Conservation (phyloP, 2,113 vertebrate genomes). For the Herpailurus yagouaroundi region DNA sequence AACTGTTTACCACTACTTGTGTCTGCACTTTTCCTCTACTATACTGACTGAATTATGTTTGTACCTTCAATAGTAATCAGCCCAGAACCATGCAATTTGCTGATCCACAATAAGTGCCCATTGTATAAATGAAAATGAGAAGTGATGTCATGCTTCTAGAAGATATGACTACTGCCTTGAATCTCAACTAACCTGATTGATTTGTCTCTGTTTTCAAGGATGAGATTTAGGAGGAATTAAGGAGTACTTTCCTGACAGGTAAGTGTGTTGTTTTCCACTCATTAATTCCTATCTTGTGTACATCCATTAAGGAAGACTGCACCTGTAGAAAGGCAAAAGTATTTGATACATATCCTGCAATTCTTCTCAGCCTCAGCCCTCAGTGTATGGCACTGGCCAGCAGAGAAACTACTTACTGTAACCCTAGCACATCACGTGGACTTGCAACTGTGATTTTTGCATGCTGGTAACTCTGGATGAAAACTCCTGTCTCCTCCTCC, state of each 20-base stretch:
- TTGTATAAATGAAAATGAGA: not conserved
- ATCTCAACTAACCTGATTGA: not conserved
- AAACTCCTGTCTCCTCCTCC: not conserved
- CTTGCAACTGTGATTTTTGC: not conserved
- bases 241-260: not conserved
- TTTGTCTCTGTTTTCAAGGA: not conserved
- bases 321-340: not conserved
- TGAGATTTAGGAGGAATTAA: not conserved
- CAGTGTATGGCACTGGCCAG: not conserved
- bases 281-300: not conserved
- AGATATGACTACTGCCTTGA: not conserved
- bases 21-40: not conserved
- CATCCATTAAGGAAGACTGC: not conserved
- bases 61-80: not conserved
- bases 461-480: not conserved
- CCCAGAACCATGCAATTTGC: not conserved
- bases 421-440: not conserved
- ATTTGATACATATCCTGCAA: not conserved
- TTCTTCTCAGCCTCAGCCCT: fast-evolving
- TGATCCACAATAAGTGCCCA: not conserved
- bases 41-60: not conserved
- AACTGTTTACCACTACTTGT: not conserved
- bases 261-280: not conserved
- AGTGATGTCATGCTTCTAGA: not conserved
- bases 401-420: not conserved